Conservation (phyloP, 2,113 vertebrate species). For the Corythoichthys haematopterus region DNA sequence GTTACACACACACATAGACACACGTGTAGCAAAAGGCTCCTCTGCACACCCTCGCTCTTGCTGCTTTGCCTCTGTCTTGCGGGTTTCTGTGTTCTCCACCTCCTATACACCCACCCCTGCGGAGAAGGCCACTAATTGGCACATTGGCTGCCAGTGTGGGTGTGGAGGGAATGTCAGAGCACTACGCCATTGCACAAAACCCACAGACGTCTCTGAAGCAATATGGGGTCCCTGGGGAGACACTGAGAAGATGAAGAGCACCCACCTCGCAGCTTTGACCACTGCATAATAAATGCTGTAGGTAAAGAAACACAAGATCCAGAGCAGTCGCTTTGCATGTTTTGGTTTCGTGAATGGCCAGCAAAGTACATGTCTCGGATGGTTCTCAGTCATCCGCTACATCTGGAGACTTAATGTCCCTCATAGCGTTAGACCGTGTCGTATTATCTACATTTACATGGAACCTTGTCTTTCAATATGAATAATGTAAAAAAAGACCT, state of each 20-base stretch:
- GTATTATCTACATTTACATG: background rate
- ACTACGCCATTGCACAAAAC: constrained; percentile 69
- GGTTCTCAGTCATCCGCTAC: background rate
- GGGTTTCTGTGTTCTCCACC: constrained; percentile 68
- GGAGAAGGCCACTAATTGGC: constrained; percentile 80
- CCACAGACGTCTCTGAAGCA: constrained; percentile 68
- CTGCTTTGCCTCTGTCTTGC: constrained; percentile 57
- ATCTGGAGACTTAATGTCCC: background rate
- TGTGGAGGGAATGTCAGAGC: constrained; percentile 77
- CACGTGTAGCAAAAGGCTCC: constrained; percentile 46
- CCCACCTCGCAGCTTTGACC: constrained; percentile 53
- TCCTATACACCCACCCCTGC: constrained; percentile 70
- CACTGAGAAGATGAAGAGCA: constrained; percentile 55
- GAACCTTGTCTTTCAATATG: no score
- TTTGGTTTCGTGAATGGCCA: constrained; percentile 4
- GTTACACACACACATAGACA: constrained; percentile 58
- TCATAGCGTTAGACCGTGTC: background rate
- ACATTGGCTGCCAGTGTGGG: constrained; percentile 78
- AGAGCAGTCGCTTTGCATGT: constrained; percentile 14
- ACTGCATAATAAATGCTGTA: constrained; percentile 30
- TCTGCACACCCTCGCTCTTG: constrained; percentile 49
- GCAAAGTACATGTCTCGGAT: background rate
- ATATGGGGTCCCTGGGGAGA: constrained; percentile 55
- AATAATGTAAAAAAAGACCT: no score
- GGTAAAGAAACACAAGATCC: constrained; percentile 24